Evolutionary conservation across 1,140 invertebrate genomes (phyloP), one percentile per base, ranked within the genome.

Genomic region (Calycopis cecrops): DNA sequence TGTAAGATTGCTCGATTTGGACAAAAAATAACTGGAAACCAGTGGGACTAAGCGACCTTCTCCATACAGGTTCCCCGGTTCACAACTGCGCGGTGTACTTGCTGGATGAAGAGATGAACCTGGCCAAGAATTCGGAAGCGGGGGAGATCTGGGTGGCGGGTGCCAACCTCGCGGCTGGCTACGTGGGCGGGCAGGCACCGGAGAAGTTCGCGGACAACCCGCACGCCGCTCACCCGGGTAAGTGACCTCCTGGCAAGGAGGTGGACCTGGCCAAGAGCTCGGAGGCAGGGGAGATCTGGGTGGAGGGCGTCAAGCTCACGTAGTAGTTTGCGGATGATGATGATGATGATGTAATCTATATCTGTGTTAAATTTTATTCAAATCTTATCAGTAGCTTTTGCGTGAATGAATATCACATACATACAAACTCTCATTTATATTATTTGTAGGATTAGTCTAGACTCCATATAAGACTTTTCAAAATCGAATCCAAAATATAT

Each of bases 81-180:
- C 91, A 93, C 67, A 97, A 97, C 70, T 94, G 93, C 10, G 89
- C 91, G 0, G 88, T 96, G 14, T 97, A 96, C 78, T 79, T 97
- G 0, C 80, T 96, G 28, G 92, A 95, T 71, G 83, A 91, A 11
- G 89, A 95, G 16, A 90, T 93, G 76, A 88, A 91, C 16, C 89
- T 92, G 0, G 91, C 94, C 0, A 86, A 90, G 28, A 87, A 91
- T 12, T 93, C 92, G 0, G 91, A 94, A 65, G 88, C 93, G 6
- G 96, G 95, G 0, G 94, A 97, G 73, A 80, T 97, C 7, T 93
- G 92, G 73, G 93, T 95, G 1, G 90, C 93, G 0, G 95, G 95
- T 0, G 76, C 85, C 10, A 96, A 96, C 79, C 74, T 97, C 10
- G 93, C 94, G 0, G 87, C 89, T 0, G 95, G 95, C 2, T 97